Evolutionary conservation across 2,888 invertebrate genomes (phyloP).

Genomic region (Dicycla oo): DNA sequence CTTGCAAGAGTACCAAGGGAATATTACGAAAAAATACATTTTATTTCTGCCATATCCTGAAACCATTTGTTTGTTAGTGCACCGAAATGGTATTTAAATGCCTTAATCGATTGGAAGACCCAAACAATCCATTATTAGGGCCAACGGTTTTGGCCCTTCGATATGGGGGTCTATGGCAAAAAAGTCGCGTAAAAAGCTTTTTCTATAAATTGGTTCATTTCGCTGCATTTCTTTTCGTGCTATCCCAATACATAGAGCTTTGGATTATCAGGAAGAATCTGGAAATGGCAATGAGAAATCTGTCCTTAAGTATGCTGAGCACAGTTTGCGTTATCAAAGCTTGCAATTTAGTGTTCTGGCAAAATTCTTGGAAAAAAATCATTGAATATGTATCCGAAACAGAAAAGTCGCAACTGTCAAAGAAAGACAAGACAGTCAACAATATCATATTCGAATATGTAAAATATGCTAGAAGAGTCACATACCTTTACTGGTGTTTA

Average conservation of each 20-base stretch:
- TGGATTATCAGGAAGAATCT: constrained; percentile 77
- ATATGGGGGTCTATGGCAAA: constrained; percentile 79
- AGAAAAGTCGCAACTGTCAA: constrained; percentile 74
- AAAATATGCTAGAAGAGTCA: constrained; percentile 79
- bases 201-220: constrained; percentile 74
- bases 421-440: constrained; percentile 66
- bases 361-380: constrained; percentile 76
- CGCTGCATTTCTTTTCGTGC: constrained; percentile 73
- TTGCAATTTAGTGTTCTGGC: constrained; percentile 78
- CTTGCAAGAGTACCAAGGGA: not conserved
- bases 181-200: constrained; percentile 57
- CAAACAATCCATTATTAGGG: constrained; percentile 73
- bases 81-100: constrained; percentile 54
- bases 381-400: constrained; percentile 75
- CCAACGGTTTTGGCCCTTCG: constrained; percentile 76
- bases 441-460: constrained; percentile 74
- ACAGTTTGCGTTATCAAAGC: constrained; percentile 81
- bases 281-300: constrained; percentile 78
- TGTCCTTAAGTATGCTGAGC: constrained; percentile 82
- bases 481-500: constrained; percentile 80
- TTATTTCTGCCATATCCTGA: not conserved
- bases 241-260: constrained; percentile 82
- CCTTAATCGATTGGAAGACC: constrained; percentile 67
- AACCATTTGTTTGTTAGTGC: not conserved
- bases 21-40: constrained; percentile 19